A percentile compares a stretch with the other conserved stretches of the same genome.
Evolutionary conservation across 2,888 invertebrate genomes (phyloP).

Genomic region (Dermolepida albohirtum): DNA sequence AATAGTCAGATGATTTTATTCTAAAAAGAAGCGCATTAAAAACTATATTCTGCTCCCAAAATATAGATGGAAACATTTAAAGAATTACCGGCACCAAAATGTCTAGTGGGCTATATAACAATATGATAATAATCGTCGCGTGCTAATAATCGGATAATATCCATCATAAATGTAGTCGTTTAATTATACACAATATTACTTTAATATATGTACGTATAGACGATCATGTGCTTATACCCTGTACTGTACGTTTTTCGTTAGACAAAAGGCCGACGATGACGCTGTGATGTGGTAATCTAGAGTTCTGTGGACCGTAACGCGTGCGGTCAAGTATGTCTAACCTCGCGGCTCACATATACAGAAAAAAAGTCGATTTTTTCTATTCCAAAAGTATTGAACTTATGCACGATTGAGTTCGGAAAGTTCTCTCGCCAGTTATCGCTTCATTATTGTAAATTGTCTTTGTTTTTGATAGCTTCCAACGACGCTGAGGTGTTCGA

Average conservation of each 20-base stretch:
- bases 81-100: no score
- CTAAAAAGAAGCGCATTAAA: no score
- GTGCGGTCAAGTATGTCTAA: conserved; percentile 34
- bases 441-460: conserved; percentile 34
- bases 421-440: conserved; percentile 13
- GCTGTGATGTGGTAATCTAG: conserved; percentile 49
- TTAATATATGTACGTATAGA: no score
- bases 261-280: conserved; percentile 44
- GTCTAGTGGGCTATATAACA: no score
- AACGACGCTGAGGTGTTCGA: not conserved
- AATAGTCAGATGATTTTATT: no score
- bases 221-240: no score
- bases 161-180: no score
- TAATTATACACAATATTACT: no score
- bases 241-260: conserved; percentile 46
- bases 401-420: conserved; percentile 36
- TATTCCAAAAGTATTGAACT: conserved; percentile 18
- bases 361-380: conserved; percentile 26
- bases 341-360: conserved; percentile 18
- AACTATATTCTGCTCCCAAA: no score
- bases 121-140: no score
- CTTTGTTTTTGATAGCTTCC: conserved; percentile 31
- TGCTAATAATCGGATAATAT: no score
- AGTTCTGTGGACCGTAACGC: conserved; percentile 49
- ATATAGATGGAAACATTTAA: no score